Conservation (phyloP, 1,140 invertebrate species). For the Luehdorfia chinensis region DNA sequence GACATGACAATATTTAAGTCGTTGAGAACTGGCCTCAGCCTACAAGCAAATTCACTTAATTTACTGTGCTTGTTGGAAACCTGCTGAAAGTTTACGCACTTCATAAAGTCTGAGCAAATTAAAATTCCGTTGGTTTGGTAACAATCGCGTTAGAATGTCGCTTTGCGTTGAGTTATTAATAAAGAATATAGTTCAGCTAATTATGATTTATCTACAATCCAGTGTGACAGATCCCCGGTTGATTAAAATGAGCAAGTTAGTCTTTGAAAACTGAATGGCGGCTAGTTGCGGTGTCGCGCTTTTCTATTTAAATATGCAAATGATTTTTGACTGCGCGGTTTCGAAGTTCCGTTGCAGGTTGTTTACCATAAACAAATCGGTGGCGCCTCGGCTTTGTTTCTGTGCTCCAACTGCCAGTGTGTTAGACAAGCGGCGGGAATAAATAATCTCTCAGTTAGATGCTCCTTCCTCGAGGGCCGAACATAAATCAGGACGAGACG, state of each 20-base stretch:
- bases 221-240: too few species aligned
- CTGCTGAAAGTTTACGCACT: conserved; percentile 70
- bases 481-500: conserved; percentile 59
- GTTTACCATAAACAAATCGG: conserved; percentile 69
- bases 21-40: conserved; percentile 30
- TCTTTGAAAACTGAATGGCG: conserved; percentile 29
- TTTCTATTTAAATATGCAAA: conserved; percentile 65
- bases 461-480: conserved; percentile 38
- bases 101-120: conserved; percentile 69
- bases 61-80: conserved; percentile 48
- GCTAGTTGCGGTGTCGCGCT: conserved; percentile 30
- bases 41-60: conserved; percentile 66
- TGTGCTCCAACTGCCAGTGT: conserved; percentile 23
- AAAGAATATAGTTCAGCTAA: conserved; percentile 44
- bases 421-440: conserved; percentile 45
- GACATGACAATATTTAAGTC: conserved; percentile 43
- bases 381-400: conserved; percentile 27
- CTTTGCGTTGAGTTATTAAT: conserved; percentile 50
- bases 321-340: conserved; percentile 56
- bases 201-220: too few species aligned
- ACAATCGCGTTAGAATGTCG: conserved; percentile 59
- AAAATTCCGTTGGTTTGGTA: conserved; percentile 70
- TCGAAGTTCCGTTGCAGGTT: conserved; percentile 52
- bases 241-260: too few species aligned
- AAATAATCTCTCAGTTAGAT: conserved; percentile 60